Evolutionary conservation across 2,113 vertebrate genomes (phyloP).

Genomic region (Heptranchias perlo): DNA sequence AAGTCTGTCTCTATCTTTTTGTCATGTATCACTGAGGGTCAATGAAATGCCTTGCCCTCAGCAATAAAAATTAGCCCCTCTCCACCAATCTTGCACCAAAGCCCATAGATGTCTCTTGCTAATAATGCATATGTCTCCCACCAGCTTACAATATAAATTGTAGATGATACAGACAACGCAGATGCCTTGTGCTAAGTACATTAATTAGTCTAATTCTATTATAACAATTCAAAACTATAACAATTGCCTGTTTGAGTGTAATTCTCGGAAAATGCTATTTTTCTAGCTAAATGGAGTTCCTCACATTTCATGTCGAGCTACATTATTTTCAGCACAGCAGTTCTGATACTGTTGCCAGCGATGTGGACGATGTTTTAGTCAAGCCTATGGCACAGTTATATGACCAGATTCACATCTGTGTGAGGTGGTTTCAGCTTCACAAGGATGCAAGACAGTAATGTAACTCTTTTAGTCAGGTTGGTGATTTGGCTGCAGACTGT

Average conservation of each 20-base stretch:
- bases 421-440: not conserved
- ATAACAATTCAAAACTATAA: not conserved
- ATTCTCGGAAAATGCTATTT: not conserved
- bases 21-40: conserved; percentile 49
- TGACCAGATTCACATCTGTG: not conserved
- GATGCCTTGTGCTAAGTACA: not conserved
- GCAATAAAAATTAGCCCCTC: conserved; percentile 54
- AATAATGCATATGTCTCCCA: not conserved
- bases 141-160: conserved; percentile 22
- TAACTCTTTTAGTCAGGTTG: not conserved
- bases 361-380: not conserved
- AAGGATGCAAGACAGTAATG: not conserved
- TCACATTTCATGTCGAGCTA: not conserved
- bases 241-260: not conserved
- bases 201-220: not conserved
- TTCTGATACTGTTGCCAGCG: not conserved
- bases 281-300: not conserved
- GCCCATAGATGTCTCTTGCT: conserved; percentile 28
- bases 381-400: not conserved
- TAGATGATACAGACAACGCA: not conserved
- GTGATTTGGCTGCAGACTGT: not conserved
- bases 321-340: not conserved
- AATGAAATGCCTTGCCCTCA: conserved; percentile 50
- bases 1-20: conserved; percentile 50
- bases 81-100: conserved; percentile 33